Evolutionary conservation across 2,113 vertebrate species (phyloP).

Genomic region (Passer montanus): DNA sequence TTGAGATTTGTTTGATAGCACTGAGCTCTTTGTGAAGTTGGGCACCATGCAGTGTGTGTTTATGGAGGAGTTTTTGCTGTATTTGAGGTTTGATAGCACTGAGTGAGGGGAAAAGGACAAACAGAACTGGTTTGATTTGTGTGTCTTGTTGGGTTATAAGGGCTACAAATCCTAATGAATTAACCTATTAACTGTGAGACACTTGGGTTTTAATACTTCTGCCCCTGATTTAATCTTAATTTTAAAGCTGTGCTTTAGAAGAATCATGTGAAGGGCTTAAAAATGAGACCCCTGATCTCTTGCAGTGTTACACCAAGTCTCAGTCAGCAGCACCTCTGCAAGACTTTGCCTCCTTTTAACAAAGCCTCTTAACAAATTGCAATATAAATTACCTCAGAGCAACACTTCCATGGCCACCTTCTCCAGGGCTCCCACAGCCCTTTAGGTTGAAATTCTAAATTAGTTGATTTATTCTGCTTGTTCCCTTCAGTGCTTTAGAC

Average conservation of each 20-base stretch:
- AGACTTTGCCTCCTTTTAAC: not conserved
- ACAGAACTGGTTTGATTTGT: not conserved
- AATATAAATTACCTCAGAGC: not conserved
- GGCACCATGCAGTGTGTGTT: not conserved
- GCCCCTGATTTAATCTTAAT: not conserved
- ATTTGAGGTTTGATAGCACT: not conserved
- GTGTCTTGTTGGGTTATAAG: not conserved
- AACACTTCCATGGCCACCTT: not conserved
- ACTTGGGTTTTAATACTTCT: not conserved
- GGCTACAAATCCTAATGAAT: not conserved
- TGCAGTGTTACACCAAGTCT: not conserved
- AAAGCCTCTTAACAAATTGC: not conserved
- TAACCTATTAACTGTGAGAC: not conserved
- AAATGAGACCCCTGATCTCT: not conserved
- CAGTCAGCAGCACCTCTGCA: not conserved
- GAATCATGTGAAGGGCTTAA: not conserved
- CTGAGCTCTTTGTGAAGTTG: not conserved
- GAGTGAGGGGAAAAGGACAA: not conserved
- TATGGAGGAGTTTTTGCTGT: not conserved
- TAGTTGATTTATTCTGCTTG: not conserved
- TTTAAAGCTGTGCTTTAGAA: not conserved
- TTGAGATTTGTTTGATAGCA: not conserved
- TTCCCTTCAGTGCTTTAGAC: not conserved
- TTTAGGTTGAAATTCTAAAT: not conserved
- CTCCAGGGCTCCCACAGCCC: not conserved